Evolutionary conservation across 2,888 invertebrate species (phyloP), one percentile per base, ranked within the genome.

Genomic region (Chrysina gloriosa): DNA sequence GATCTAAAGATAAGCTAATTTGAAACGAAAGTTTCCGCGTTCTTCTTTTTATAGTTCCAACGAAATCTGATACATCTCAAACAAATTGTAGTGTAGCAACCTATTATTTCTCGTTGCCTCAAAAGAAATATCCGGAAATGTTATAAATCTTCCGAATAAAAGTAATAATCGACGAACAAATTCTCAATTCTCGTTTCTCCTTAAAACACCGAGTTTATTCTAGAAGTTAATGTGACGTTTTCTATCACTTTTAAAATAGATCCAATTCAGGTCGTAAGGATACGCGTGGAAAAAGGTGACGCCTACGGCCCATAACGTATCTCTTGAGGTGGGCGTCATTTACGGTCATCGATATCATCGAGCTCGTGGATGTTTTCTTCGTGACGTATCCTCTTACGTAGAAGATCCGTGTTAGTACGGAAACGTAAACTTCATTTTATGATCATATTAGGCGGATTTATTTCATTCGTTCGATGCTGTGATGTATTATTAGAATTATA

Each of bases 361-460:
- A 7, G 58, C 16, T 27, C 42, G 42, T 42, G 42, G 45, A 42
- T 61, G 58, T 9, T 42, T 61, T 61, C 25, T 11, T 27, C 14
- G 19, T 61, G 58, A 61, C 58, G 58, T 61, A n/a, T 7, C 14
- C 3, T 14, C n/a, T 27, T 61, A 27, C 58, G 42, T 61, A 61
- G 11, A 21, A 29, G 16, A 42, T 23, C 39, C 36, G 39, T 39
- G 19, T 48, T 50, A 9, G n/a, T n/a, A n/a, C n/a, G n/a, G n/a
- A n/a, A 6, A 3, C 27, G 23, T 27, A 50, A 25, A 25, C n/a
- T 25, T 50, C 25, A 14, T 50, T 50, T 47, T 50, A 27, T 27
- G 21, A 25, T 11, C 48, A 50, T 50, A 50, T 50, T 50, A 50
- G 27, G n/a, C 3, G 11, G 21, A 50, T 50, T 50, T n/a, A 39